phyloP scores from a whole-genome alignment of 2,113 vertebrate genomes.

The Colistium nudipinnis region DNA sequence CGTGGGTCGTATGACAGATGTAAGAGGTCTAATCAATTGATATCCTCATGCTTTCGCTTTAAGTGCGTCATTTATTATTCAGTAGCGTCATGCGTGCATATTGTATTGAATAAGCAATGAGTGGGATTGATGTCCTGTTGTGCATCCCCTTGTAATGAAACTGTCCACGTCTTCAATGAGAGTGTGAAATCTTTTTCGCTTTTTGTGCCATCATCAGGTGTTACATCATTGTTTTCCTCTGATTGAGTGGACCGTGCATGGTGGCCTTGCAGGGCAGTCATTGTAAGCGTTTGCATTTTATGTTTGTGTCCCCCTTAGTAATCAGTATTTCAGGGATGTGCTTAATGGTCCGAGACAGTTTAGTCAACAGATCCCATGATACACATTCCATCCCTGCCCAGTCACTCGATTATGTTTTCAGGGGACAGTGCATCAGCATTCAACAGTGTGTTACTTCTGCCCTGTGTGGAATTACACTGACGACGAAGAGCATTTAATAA shows the following conservation, averaged over 20 bases:
- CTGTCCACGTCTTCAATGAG: conserved; percentile 11
- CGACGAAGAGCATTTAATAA: conserved; percentile 72
- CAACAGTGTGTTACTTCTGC: conserved; percentile 61
- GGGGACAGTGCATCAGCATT: conserved; percentile 44
- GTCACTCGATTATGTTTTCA: conserved; percentile 61
- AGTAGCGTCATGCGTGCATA: conserved; percentile 62
- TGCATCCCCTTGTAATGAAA: conserved; percentile 50
- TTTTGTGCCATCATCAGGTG: conserved; percentile 8
- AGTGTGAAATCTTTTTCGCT: conserved; percentile 13
- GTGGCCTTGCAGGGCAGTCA: conserved; percentile 49
- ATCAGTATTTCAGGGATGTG: conserved; percentile 63
- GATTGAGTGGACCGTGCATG: conserved; percentile 37
- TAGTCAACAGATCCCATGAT: conserved; percentile 70
- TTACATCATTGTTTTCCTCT: conserved; percentile 44
- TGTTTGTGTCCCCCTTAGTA: conserved; percentile 51
- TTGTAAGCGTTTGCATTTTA: conserved; percentile 64
- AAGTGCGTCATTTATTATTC: conserved; percentile 79
- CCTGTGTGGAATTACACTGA: conserved; percentile 50
- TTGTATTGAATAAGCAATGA: conserved; percentile 53
- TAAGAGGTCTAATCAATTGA: conserved; percentile 70
- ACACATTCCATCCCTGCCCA: conserved; percentile 57
- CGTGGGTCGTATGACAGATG: conserved; percentile 66
- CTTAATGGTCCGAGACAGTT: conserved; percentile 69
- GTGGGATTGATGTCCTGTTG: conserved; percentile 44
- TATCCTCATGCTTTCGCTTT: conserved; percentile 63